phyloP scores from a whole-genome alignment of 37 sponge, comb jelly and placozoan species.

The Eunapius fragilis region DNA sequence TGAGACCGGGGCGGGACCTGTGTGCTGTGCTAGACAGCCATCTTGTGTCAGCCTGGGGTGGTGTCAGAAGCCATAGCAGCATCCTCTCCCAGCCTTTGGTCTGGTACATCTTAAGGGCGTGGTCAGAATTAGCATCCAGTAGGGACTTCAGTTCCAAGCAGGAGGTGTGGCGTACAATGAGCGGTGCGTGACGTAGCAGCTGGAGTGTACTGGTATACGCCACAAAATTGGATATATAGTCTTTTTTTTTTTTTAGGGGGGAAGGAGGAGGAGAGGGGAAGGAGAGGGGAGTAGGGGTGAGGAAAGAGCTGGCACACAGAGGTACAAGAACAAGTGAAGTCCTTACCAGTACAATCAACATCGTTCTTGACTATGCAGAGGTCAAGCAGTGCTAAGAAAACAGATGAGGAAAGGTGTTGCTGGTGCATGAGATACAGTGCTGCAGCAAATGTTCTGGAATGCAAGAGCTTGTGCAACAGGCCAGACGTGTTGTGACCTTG shows the following conservation, averaged over 20 bases:
- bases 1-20: background rate
- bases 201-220: conserved; percentile 47
- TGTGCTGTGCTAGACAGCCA: background rate
- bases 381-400: conserved; percentile 56
- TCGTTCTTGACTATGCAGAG: conserved; percentile 58
- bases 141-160: conserved; percentile 72
- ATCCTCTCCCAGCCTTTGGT: conserved; percentile 67
- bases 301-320: background rate
- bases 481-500: background rate
- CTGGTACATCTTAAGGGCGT: conserved; percentile 36
- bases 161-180: conserved; percentile 47
- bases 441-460: background rate
- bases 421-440: conserved; percentile 28
- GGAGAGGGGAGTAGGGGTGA: background rate
- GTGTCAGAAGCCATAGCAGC: conserved; percentile 71
- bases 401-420: conserved; percentile 52
- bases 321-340: background rate
- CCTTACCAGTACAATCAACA: conserved; percentile 43
- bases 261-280: background rate
- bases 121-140: conserved; percentile 65
- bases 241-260: conserved; percentile 38
- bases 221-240: conserved; percentile 61
- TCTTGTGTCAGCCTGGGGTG: background rate
- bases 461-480: background rate
- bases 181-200: conserved; percentile 46